Evolutionary conservation across 2,888 invertebrate species (phyloP), one percentile per base, ranked within the genome.

Genomic region (Aelia acuminata): DNA sequence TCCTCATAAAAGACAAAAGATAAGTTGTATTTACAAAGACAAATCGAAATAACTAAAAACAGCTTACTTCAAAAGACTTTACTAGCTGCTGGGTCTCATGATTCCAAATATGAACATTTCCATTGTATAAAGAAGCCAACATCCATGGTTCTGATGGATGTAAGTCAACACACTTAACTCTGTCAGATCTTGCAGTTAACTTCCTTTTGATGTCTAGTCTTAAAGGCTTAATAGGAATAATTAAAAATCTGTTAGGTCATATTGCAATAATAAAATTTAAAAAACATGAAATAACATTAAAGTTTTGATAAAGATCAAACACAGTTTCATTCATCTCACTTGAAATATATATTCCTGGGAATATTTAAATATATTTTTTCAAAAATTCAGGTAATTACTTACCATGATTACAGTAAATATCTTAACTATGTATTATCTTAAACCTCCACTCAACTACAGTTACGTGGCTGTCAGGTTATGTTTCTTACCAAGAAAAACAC

Each of bases 51-150:
- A 35, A 11, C 8, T 70, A 47, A 10, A 80, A 80, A 20, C 39
- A 50, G 50, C 89, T 91, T 92, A 98, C 97, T 94, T 98, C 97
- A 91, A 98, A 97, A 91, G 97, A 96, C 92, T 96, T 96, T 20
- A 97, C 96, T 91, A 97, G 94, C 91, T 96, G 95, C 93, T 99
- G 99, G 90, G 96, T 97, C 92, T 99, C 99, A 93, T 98, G 96
- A 92, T 99, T 99, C 99, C 99, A 99, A 92, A 99, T 97, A 94
- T 99, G 99, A 91, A 99, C 98, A 93, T 99, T 98, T 91, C 99
- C 99, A 93, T 98, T 99, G 94, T 99, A 99, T 50, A 99, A 94
- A 63, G 98, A 98, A 91, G 98, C 99, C 87, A 99, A 94, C 95
- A 99, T 97, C 99, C 99, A 99, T 90, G 99, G 98, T 92, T 99